Evolutionary conservation across 35 echinoderm and acorn worm genomes (phyloP).

Genomic region (Amphiura filiformis): DNA sequence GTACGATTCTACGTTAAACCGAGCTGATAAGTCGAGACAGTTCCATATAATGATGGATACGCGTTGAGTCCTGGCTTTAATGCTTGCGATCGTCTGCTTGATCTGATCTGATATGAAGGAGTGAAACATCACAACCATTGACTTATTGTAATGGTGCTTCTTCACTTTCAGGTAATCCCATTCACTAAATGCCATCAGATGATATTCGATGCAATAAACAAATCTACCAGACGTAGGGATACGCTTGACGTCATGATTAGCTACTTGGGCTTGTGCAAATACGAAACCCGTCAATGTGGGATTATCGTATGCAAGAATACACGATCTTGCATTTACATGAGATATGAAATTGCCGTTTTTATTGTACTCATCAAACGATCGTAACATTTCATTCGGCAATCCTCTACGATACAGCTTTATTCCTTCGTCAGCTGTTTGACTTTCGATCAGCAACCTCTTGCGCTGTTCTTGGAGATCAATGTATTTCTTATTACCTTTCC

Average conservation of each 20-base stretch:
- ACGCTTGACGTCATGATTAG: constrained; percentile 27
- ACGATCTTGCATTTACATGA: background rate
- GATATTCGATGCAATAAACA: no score
- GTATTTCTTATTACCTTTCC: background rate
- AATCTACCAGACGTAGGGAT: no score
- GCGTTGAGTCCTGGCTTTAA: background rate
- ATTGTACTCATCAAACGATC: background rate
- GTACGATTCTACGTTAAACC: no score
- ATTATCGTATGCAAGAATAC: constrained; percentile 23
- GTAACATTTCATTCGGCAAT: background rate
- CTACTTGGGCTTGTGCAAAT: background rate
- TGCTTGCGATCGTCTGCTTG: background rate
- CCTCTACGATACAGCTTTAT: background rate
- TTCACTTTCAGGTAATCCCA: no score
- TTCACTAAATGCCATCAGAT: no score
- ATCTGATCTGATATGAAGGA: no score
- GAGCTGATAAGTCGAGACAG: background rate
- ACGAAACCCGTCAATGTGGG: constrained; percentile 6
- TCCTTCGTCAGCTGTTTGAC: background rate
- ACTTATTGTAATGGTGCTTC: no score
- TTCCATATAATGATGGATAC: background rate
- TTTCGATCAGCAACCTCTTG: background rate
- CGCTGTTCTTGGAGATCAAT: no score
- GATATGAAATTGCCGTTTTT: constrained; percentile 8
- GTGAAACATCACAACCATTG: no score